Conservation (phyloP, 2,113 vertebrate species). For the Telmatochromis sp. region DNA sequence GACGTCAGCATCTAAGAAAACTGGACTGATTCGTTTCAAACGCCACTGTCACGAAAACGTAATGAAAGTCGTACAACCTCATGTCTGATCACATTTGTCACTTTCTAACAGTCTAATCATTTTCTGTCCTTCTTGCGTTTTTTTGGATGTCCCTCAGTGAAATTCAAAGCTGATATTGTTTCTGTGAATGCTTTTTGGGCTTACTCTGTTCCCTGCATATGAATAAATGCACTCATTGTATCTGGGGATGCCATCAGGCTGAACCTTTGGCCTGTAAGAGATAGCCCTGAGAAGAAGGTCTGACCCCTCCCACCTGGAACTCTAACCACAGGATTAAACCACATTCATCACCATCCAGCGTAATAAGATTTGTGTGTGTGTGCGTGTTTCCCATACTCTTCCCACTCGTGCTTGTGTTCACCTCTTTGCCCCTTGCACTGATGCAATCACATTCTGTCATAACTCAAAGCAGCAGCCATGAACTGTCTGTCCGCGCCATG, state of each 20-base stretch:
- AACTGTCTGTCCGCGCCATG: constrained; percentile 19
- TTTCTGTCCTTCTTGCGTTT: not conserved
- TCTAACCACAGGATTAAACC: constrained; percentile 32
- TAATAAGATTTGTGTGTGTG: constrained; percentile 7
- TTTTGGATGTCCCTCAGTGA: not conserved
- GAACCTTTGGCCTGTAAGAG: constrained; percentile 51
- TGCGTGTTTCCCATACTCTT: not conserved
- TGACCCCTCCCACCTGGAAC: constrained; percentile 41
- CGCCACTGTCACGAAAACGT: not conserved
- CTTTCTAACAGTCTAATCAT: fast-evolving
- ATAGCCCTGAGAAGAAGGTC: constrained; percentile 63
- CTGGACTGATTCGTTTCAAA: not conserved
- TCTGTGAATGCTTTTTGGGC: not conserved
- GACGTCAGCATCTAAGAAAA: not conserved
- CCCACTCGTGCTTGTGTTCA: not conserved
- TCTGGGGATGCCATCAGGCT: not conserved
- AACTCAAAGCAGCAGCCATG: constrained; percentile 43
- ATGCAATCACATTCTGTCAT: constrained; percentile 52
- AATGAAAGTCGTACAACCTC: not conserved
- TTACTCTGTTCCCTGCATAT: not conserved
- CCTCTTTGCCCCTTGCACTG: not conserved
- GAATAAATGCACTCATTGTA: constrained; percentile 47
- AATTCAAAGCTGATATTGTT: not conserved
- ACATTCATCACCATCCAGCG: constrained; percentile 30
- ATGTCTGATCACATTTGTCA: not conserved